Base-by-base conservation (phyloP, 2,797 vertebrate species). In the Halcyon chelicuti region DNA sequence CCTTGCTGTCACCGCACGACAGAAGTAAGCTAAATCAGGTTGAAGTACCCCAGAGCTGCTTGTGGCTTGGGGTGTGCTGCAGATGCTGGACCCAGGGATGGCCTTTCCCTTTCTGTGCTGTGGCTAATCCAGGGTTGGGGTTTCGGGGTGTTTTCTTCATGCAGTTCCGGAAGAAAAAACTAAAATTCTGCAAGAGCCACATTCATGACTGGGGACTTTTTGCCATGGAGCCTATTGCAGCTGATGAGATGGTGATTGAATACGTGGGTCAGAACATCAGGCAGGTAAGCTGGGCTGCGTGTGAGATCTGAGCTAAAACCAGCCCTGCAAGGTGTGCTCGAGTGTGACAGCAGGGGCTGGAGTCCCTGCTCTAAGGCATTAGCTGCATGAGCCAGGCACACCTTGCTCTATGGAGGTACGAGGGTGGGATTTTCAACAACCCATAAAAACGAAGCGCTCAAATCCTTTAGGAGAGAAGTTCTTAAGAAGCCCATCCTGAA, bases 121-220 rank as follows among this genome's bases (percentile, higher is more conserved):
- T 67, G 55, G 8, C 63, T 95, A 47, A 89, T 42, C 46, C 15
- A 7, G n/a, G 39, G n/a, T 11, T 90, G 76, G 88, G 84, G n/a
- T 26, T 90, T 86, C 47, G 90, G 91, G 83, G 54, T 80, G 31
- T 94, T 93, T 70, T 35, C 74, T 84, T 61, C 8, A 21, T 20
- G 23, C 93, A 99, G 99, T 99, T 99, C 98, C 99, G 99, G 75
- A 99, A 99, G 98, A 99, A 99, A 92, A 99, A 99, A 94, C 99
- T 99, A 91, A 97, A 99, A 70, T 99, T 99, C 98, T 99, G 99
- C 92, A 99, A 98, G 98, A 99, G 99, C 47, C 98, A 99, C 98
- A 99, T 99, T 96, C 99, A 99, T 0, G 99, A 99, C 98, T 99
- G 99, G 99, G 99, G 99, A 87, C 98, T 99, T 96, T 99, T 99